Evolutionary conservation across 2,797 vertebrate species (phyloP), one percentile per base, ranked within the genome.

Genomic region (Xyrichtys novacula): DNA sequence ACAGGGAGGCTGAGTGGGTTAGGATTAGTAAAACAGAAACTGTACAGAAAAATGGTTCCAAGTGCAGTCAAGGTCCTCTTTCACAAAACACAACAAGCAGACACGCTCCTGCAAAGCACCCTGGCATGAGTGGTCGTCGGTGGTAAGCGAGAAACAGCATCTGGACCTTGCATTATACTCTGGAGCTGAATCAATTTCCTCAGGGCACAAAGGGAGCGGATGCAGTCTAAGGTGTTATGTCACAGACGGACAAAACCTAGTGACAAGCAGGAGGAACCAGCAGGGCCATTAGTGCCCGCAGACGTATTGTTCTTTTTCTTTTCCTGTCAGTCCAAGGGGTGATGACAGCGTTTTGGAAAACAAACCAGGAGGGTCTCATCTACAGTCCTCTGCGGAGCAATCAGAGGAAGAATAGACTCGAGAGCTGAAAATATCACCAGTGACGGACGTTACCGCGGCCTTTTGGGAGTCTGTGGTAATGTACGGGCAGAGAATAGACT

Each of bases 161-260:
- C 62, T 85, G 80, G 73, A 77, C 64, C n/a, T 63, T 44, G 65
- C 65, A 75, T 67, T 76, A 40, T 1, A 16, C 53, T 58, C 57
- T 2, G 22, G 53, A 59, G 42, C 47, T 40, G 63, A 84, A 79
- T 70, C 73, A 25, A 73, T 83, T 87, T 89, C 90, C 84, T 78
- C 63, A 4, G 65, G 61, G 72, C 54, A 64, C 65, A 43, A 75
- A 53, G 39, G 44, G 22, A 83, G 57, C 65, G 56, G 77, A 89
- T 43, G 76, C 40, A 31, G 62, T 71, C 68, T 39, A 55, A 87
- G 71, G 79, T 81, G 84, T 78, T 78, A 29, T 19, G 61, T 66
- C 14, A 20, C 60, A 39, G n/a, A 22, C 69, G 74, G 84, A 88
- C 83, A 88, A 91, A 91, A 85, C 66, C 72, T 84, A 80, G 70